Conservation (phyloP, 2,113 vertebrate genomes). For the Proteles cristata region DNA sequence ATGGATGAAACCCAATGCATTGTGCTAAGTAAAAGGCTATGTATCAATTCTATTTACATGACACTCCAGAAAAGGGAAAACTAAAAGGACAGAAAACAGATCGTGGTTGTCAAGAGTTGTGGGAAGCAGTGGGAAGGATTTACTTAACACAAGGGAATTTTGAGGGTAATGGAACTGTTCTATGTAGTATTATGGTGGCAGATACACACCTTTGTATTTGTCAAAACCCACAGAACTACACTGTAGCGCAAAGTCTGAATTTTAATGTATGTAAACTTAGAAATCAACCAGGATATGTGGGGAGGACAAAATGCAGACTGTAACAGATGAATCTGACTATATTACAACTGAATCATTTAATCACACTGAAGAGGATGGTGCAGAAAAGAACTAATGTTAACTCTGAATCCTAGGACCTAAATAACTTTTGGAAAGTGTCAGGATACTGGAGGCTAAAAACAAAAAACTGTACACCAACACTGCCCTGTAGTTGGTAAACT, state of each 20-base stretch:
- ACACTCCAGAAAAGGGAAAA: not conserved
- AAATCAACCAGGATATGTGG: conserved; percentile 51
- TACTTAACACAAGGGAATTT: not conserved
- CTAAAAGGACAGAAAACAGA: not conserved
- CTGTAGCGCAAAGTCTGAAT: conserved; percentile 1
- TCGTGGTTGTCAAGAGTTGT: too few species aligned
- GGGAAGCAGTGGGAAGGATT: too few species aligned
- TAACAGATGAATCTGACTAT: conserved; percentile 21
- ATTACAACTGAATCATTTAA: conserved; percentile 27
- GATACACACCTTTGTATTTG: conserved; percentile 2
- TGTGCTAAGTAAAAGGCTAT: not conserved
- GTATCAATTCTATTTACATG: not conserved
- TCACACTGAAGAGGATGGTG: not conserved
- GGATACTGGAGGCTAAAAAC: not conserved
- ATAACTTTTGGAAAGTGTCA: not conserved
- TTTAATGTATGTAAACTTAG: conserved; percentile 63
- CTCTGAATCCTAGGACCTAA: not conserved
- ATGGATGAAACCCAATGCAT: not conserved
- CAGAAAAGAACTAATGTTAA: not conserved
- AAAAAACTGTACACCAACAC: not conserved
- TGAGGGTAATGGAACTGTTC: not conserved
- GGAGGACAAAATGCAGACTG: conserved; percentile 19
- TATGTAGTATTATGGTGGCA: not conserved
- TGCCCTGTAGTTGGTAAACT: not conserved
- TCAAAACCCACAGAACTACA: conserved; percentile 26